Conservation (phyloP, 1,140 invertebrate species). For the Euura lappo region DNA sequence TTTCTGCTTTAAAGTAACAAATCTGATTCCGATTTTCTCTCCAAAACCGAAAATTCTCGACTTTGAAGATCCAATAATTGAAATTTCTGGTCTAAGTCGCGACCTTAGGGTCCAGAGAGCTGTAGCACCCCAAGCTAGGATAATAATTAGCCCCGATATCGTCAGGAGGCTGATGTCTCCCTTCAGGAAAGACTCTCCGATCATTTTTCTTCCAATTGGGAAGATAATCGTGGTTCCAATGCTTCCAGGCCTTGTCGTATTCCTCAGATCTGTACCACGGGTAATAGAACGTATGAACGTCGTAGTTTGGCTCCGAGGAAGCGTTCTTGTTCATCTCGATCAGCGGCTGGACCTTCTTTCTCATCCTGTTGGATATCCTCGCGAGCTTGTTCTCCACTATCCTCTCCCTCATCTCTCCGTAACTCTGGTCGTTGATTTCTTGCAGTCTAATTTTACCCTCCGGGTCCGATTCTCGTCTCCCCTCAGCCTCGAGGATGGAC, state of each 20-base stretch:
- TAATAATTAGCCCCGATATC: conserved; percentile 61
- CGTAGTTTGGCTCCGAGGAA: conserved; percentile 50
- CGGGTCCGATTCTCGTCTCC: conserved; percentile 7
- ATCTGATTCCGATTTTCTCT: too few relatives aligned
- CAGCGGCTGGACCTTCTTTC: conserved; percentile 40
- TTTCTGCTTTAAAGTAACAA: too few relatives aligned
- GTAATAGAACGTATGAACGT: conserved; percentile 63
- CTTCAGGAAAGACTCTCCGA: conserved; percentile 53
- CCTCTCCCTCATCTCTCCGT: conserved; percentile 40
- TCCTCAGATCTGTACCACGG: conserved; percentile 58
- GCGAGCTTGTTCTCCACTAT: conserved; percentile 40
- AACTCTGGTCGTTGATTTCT: conserved; percentile 34
- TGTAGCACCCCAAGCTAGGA: conserved; percentile 59
- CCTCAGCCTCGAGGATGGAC: conserved; percentile 25
- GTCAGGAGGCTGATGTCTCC: conserved; percentile 52
- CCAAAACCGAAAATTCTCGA: neutral
- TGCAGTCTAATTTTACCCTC: conserved; percentile 21
- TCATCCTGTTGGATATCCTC: conserved; percentile 41
- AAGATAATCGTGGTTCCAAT: conserved; percentile 60
- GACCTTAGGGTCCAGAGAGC: conserved; percentile 55
- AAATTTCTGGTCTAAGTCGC: conserved; percentile 5
- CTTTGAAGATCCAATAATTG: conserved; percentile 1
- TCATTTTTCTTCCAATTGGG: conserved; percentile 59
- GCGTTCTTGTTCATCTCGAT: conserved; percentile 33
- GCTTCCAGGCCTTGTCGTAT: conserved; percentile 55